These are phyloP conservation scores for Cacoxenus indagator DNA, from an alignment of 2,888 invertebrate genomes.

Conservation along the genomic window DNA sequence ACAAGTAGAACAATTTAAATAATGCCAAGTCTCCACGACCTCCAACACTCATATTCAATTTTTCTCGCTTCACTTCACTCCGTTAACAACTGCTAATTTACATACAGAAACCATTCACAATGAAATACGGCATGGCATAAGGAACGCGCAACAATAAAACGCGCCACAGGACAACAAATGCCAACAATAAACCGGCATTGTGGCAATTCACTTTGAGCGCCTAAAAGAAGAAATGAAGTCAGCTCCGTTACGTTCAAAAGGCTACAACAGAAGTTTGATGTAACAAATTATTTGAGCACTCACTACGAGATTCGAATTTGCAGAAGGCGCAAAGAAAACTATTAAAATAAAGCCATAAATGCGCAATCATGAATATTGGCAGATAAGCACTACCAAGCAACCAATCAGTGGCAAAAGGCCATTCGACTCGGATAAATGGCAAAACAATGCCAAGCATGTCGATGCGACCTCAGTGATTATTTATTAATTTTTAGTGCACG, in stretches of 20 bases:
- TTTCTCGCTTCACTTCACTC: background rate
- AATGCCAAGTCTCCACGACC: background rate
- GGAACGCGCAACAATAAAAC: background rate
- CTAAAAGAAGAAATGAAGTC: background rate
- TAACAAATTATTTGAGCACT: background rate
- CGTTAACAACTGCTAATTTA: conserved; percentile 20
- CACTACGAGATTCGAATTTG: no score
- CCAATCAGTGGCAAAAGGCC: background rate
- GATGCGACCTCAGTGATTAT: conserved; percentile 2
- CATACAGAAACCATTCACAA: conserved; percentile 27
- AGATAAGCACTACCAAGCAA: conserved; percentile 49
- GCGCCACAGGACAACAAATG: background rate
- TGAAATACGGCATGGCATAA: conserved; percentile 23
- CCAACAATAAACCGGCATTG: background rate
- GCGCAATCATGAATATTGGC: conserved; percentile 38
- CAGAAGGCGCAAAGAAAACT: conserved; percentile 46
- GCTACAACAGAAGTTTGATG: background rate
- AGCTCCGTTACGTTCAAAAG: background rate
- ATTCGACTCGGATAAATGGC: conserved; percentile 21
- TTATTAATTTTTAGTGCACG: conserved; percentile 19
- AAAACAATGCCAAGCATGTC: conserved; percentile 4
- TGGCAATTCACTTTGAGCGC: background rate
- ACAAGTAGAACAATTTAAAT: background rate
- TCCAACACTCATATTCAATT: background rate
- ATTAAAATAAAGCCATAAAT: conserved; percentile 40